Percentiles rank a stretch among this genome's conserved stretches.
These are phyloP conservation scores for Neolamprologus falcicula DNA, from an alignment of 2,113 vertebrate species.

Conservation along the genomic window DNA sequence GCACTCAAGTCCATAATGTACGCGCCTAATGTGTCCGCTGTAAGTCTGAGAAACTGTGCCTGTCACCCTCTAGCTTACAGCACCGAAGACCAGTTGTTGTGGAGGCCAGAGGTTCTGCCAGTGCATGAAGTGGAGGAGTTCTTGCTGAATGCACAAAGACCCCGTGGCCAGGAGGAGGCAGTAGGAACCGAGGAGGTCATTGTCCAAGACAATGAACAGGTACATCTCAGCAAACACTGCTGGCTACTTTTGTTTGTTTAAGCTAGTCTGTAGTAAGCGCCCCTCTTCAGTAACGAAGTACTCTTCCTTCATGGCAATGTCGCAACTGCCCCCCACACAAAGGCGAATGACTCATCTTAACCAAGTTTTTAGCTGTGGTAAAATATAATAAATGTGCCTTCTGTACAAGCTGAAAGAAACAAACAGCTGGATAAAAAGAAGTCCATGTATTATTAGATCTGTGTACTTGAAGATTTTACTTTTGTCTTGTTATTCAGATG, in stretches of 20 bases:
- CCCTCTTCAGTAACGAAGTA: neutral
- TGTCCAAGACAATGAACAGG: slow-evolving; percentile 90
- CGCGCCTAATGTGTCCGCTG: rapidly evolving
- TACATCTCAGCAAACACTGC: slow-evolving; percentile 18
- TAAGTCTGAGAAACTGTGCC: neutral
- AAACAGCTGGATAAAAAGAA: neutral
- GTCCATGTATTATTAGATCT: neutral
- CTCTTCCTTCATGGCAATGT: neutral
- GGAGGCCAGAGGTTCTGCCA: slow-evolving; percentile 81
- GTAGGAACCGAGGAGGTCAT: slow-evolving; percentile 56
- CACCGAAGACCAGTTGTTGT: slow-evolving; percentile 88
- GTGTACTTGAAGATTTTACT: neutral
- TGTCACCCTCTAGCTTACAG: slow-evolving; percentile 71
- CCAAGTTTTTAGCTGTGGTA: neutral
- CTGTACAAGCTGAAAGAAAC: neutral
- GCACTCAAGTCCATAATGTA: rapidly evolving
- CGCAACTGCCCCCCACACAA: neutral
- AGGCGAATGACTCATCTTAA: neutral
- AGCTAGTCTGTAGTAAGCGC: neutral
- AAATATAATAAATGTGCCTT: neutral
- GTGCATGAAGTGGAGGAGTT: slow-evolving; percentile 85
- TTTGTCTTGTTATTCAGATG: neutral
- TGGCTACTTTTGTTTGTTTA: neutral
- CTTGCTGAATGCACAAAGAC: slow-evolving; percentile 75
- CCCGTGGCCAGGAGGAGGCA: slow-evolving; percentile 62